Percentiles rank a stretch among this genome's conserved stretches.
Conservation (phyloP, 2,113 vertebrate species). For the Paracanthobrama guichenoti region DNA sequence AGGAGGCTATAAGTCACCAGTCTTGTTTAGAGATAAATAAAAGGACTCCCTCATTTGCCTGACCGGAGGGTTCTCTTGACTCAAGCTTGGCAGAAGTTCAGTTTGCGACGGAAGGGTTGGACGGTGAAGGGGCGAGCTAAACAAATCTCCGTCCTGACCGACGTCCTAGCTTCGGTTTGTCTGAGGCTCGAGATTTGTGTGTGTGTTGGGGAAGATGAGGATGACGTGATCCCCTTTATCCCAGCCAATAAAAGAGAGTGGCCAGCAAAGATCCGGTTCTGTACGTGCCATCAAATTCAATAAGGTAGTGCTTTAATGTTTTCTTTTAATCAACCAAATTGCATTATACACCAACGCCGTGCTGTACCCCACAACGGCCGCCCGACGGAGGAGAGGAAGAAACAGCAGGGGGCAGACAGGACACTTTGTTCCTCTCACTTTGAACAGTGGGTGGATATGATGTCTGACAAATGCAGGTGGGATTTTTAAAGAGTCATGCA, state of each 20-base stretch:
- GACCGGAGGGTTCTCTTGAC: slow-evolving; percentile 19
- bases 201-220: slow-evolving; percentile 58
- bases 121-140: slow-evolving; percentile 57
- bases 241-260: slow-evolving; percentile 82
- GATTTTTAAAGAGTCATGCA: slow-evolving; percentile 25
- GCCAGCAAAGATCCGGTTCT: slow-evolving; percentile 76
- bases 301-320: slow-evolving; percentile 84
- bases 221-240: slow-evolving; percentile 81
- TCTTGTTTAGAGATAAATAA: slow-evolving; percentile 73
- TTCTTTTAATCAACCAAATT: slow-evolving; percentile 87
- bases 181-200: slow-evolving; percentile 59
- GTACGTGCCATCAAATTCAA: slow-evolving; percentile 84
- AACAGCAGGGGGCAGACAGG: slow-evolving; percentile 39
- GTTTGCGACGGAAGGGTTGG: slow-evolving; percentile 48
- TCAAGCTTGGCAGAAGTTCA: slow-evolving; percentile 71
- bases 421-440: slow-evolving; percentile 31
- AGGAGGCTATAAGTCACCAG: slow-evolving; percentile 69
- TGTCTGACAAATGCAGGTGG: slow-evolving; percentile 43
- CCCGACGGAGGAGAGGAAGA: slow-evolving; percentile 1
- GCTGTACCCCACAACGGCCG: slow-evolving; percentile 47
- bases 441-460: not conserved
- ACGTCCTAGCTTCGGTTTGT: slow-evolving; percentile 77
- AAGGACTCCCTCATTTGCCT: slow-evolving; percentile 62
- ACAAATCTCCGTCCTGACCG: slow-evolving; percentile 74
- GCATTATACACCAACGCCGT: slow-evolving; percentile 76